Evolutionary conservation across 2,888 invertebrate species (phyloP).

Genomic region (Tinea pellionella): DNA sequence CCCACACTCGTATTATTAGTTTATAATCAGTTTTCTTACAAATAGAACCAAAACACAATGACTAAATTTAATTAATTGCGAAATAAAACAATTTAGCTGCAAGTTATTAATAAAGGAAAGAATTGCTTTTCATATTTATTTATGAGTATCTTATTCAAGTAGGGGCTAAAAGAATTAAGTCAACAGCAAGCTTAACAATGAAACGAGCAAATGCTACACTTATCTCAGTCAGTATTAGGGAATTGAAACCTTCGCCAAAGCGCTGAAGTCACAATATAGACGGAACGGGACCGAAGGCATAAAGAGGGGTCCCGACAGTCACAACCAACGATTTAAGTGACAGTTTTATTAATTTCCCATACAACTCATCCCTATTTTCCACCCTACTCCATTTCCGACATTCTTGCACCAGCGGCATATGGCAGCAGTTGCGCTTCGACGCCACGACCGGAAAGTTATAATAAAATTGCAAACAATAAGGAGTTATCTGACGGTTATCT

Average conservation of each 20-base stretch:
- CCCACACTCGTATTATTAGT: too few relatives aligned
- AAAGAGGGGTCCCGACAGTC: constrained; percentile 52
- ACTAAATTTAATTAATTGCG: neutral
- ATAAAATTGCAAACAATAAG: constrained; percentile 20
- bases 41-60: too few relatives aligned
- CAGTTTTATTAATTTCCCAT: constrained; percentile 82
- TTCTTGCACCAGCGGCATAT: constrained; percentile 51
- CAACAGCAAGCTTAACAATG: constrained; percentile 57
- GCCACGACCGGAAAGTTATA: constrained; percentile 23
- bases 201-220: constrained; percentile 36
- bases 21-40: too few relatives aligned
- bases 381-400: constrained; percentile 56
- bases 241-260: constrained; percentile 29
- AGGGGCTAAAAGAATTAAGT: constrained; percentile 54
- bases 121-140: constrained; percentile 44
- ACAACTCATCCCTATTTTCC: constrained; percentile 57
- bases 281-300: constrained; percentile 18
- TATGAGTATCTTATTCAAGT: constrained; percentile 44
- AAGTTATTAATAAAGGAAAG: constrained; percentile 20
- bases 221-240: constrained; percentile 19
- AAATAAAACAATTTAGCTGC: constrained; percentile 4
- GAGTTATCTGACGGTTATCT: neutral
- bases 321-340: constrained; percentile 73
- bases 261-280: constrained; percentile 36
- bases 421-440: constrained; percentile 32